A percentile compares a stretch with the other conserved stretches of the same genome.
Conservation (phyloP, 2,888 invertebrate species). For the Invenusta paracnida region DNA sequence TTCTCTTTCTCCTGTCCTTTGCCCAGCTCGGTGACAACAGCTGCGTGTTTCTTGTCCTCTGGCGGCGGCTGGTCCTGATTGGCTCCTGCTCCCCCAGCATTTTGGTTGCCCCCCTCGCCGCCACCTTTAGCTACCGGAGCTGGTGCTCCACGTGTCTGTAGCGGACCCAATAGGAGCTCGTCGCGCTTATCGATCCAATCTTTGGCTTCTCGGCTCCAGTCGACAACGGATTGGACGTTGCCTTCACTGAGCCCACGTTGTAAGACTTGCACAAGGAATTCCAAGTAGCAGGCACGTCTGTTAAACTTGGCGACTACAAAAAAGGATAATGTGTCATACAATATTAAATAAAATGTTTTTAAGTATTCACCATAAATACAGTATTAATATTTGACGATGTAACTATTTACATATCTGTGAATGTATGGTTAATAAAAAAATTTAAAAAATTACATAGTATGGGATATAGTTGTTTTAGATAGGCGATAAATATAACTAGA, state of each 20-base stretch:
- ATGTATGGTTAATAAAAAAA: too few relatives aligned
- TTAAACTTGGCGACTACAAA: conserved; percentile 57
- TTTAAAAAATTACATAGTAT: too few relatives aligned
- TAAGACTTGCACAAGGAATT: conserved; percentile 57
- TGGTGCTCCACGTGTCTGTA: background rate
- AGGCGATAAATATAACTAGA: too few relatives aligned
- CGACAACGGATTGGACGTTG: conserved; percentile 51
- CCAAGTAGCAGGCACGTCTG: conserved; percentile 54
- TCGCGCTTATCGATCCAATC: conserved; percentile 30
- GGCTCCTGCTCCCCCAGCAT: background rate
- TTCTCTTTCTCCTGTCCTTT: background rate
- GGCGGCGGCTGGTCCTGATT: background rate
- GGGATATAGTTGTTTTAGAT: too few relatives aligned
- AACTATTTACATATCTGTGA: too few relatives aligned
- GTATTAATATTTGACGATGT: too few relatives aligned
- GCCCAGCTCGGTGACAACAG: background rate
- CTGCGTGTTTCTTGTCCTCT: background rate
- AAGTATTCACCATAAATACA: too few relatives aligned
- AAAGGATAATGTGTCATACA: background rate
- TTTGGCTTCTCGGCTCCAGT: conserved; percentile 56
- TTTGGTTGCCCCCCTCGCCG: background rate
- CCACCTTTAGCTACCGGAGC: background rate
- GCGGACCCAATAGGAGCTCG: background rate
- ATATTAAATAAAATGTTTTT: background rate
- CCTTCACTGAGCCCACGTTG: conserved; percentile 59